A percentile compares a stretch with the other conserved stretches of the same genome.
These are phyloP conservation scores for Procavia capensis DNA, from an alignment of 2,113 vertebrate genomes.

Conservation along the genomic window DNA sequence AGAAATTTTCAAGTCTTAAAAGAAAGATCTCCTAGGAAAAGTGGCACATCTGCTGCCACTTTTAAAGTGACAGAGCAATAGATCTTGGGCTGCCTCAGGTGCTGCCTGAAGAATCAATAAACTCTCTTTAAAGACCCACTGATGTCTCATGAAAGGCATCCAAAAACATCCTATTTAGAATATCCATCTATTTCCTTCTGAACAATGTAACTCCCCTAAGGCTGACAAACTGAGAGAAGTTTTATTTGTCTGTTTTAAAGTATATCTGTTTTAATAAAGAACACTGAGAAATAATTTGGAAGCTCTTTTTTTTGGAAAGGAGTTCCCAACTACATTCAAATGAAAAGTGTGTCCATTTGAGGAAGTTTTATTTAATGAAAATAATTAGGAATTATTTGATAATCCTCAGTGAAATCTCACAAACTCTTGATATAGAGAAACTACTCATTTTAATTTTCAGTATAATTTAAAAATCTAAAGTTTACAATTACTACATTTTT, in stretches of 20 bases:
- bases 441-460: neutral
- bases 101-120: constrained; percentile 76
- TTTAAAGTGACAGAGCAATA: constrained; percentile 78
- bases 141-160: constrained; percentile 77
- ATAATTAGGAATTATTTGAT: neutral
- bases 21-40: constrained; percentile 77
- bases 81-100: constrained; percentile 75
- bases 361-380: neutral
- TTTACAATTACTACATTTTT: neutral
- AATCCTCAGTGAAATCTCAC: neutral
- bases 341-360: neutral
- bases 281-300: constrained; percentile 56
- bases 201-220: constrained; percentile 56
- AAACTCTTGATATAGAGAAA: neutral
- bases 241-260: constrained; percentile 73
- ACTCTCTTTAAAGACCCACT: constrained; percentile 76
- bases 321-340: constrained; percentile 9
- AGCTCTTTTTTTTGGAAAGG: constrained; percentile 8
- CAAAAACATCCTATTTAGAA: constrained; percentile 79
- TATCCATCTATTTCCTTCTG: constrained; percentile 75
- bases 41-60: constrained; percentile 16
- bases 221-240: constrained; percentile 73
- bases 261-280: constrained; percentile 62
- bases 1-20: constrained; percentile 71
- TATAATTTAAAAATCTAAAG: constrained; percentile 11